Percentiles rank a stretch among this genome's conserved stretches.
phyloP scores from a whole-genome alignment of 1,140 invertebrate genomes.

The Drosophila prosaltans region DNA sequence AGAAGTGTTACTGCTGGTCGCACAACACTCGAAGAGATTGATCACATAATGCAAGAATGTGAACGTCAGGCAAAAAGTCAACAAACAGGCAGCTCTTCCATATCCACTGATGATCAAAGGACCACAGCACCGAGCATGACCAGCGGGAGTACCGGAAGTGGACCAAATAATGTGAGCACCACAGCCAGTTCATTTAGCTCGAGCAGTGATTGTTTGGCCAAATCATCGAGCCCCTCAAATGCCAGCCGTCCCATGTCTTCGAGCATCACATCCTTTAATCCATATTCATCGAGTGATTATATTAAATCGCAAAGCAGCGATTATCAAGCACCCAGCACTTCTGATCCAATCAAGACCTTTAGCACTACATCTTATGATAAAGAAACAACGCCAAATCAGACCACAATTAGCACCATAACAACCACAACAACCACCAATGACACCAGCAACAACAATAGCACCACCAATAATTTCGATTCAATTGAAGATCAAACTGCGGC shows the following conservation, averaged over 20 bases:
- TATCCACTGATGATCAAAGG: conserved; percentile 60
- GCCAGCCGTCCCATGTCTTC: conserved; percentile 71
- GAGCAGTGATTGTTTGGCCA: conserved; percentile 80
- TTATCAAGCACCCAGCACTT: conserved; percentile 78
- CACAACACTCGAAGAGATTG: conserved; percentile 74
- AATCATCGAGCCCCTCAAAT: conserved; percentile 75
- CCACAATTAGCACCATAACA: conserved; percentile 51
- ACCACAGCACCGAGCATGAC: conserved; percentile 70
- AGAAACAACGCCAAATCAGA: conserved; percentile 67
- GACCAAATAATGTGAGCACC: conserved; percentile 62
- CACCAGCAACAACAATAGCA: conserved; percentile 49
- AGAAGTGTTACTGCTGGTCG: not conserved
- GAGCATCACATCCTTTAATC: conserved; percentile 82
- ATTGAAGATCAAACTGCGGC: conserved; percentile 39
- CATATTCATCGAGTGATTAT: conserved; percentile 81
- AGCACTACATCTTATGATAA: conserved; percentile 82
- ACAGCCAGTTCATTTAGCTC: conserved; percentile 76
- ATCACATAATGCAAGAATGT: conserved; percentile 82
- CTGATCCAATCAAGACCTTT: conserved; percentile 81
- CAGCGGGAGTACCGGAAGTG: conserved; percentile 46
- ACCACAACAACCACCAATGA: conserved; percentile 50
- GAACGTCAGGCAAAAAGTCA: conserved; percentile 64
- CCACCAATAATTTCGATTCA: conserved; percentile 41
- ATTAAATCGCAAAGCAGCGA: conserved; percentile 82
- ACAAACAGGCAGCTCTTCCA: conserved; percentile 31